Conservation (phyloP, 1,140 invertebrate genomes). For the Dolichoris vasculosae region DNA sequence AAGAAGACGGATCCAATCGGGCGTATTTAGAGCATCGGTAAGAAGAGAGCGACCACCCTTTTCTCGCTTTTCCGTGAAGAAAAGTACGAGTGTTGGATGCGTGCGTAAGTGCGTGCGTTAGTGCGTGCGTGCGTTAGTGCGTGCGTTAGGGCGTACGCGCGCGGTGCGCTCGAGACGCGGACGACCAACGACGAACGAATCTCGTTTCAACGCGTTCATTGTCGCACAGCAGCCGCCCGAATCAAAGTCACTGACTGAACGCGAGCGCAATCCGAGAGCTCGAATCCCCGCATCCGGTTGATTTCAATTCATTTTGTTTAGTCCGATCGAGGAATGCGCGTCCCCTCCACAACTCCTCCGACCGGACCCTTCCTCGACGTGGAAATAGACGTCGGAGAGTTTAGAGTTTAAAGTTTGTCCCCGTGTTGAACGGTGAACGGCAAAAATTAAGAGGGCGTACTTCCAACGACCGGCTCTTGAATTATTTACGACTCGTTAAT, state of each 20-base stretch:
- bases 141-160: no score
- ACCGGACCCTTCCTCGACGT: not conserved
- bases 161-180: no score
- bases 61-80: no score
- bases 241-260: not conserved
- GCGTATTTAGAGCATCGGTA: no score
- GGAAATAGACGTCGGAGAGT: not conserved
- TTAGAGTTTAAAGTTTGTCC: not conserved
- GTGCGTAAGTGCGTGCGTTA: no score
- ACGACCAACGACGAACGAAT: not conserved
- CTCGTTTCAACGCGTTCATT: not conserved
- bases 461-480: not conserved
- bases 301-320: slow-evolving; percentile 1
- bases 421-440: not conserved
- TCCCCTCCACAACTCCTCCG: not conserved
- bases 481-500: not conserved
- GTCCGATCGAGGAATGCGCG: not conserved
- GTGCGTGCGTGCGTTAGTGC: no score
- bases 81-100: no score
- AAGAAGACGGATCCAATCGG: no score
- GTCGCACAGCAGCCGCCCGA: not conserved
- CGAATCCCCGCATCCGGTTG: not conserved
- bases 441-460: not conserved
- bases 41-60: no score
- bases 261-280: not conserved